Conservation (phyloP, 2,797 vertebrate species). For the Anguilla pacifica region DNA sequence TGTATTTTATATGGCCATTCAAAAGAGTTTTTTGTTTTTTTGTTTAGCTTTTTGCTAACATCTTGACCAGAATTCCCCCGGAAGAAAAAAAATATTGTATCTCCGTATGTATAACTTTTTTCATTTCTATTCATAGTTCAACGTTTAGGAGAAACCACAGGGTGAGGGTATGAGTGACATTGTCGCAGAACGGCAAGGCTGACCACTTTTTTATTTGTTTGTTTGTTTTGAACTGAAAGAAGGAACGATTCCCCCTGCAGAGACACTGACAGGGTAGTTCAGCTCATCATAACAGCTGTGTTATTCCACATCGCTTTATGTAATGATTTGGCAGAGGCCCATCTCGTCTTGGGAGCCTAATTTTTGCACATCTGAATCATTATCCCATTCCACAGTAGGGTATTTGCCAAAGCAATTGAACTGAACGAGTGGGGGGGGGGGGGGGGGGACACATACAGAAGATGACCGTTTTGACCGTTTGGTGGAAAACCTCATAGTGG, state of each 20-base stretch:
- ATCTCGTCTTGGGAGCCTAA: background rate
- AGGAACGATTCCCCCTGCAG: background rate
- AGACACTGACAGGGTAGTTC: background rate
- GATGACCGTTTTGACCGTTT: background rate
- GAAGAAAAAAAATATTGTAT: too few species aligned
- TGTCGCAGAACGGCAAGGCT: too few species aligned
- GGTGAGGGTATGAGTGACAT: too few species aligned
- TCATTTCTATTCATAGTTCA: too few species aligned
- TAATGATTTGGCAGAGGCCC: background rate
- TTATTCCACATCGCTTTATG: background rate
- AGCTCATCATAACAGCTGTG: slow-evolving; percentile 1
- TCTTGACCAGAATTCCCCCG: too few species aligned
- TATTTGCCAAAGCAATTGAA: background rate
- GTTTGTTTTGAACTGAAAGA: background rate
- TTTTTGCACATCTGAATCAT: background rate
- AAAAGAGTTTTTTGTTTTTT: too few species aligned
- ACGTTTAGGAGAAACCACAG: too few species aligned
- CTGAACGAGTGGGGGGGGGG: background rate
- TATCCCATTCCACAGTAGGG: background rate
- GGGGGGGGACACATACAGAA: background rate
- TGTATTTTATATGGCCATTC: too few species aligned
- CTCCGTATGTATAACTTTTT: too few species aligned
- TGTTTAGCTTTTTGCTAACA: too few species aligned
- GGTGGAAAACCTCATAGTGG: background rate
- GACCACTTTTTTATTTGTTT: background rate